These are phyloP conservation scores for Cydia splendana DNA, from an alignment of 1,140 invertebrate genomes.

Conservation along the genomic window DNA sequence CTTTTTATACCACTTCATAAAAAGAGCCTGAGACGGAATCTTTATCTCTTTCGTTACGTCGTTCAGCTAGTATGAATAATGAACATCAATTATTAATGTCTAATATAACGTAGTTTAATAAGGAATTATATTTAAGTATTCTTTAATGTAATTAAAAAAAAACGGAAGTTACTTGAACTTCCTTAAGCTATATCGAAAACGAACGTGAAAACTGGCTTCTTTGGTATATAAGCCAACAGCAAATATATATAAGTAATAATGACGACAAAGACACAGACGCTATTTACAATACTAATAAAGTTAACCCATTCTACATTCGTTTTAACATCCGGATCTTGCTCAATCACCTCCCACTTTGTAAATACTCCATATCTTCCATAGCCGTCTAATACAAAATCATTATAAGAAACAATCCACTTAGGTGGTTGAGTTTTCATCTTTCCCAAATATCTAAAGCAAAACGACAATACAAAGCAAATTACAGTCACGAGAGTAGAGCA, in stretches of 20 bases:
- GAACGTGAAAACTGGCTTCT: not conserved
- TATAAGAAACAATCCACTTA: not conserved
- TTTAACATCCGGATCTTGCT: not conserved
- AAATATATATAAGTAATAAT: constrained; percentile 3
- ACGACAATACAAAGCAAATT: not conserved
- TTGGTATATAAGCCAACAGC: not conserved
- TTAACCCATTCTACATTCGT: not conserved
- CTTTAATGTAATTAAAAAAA: not conserved
- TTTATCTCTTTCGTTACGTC: too few relatives aligned
- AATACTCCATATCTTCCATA: not conserved
- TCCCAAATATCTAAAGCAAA: not conserved
- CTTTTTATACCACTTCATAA: too few relatives aligned
- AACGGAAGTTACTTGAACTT: not conserved
- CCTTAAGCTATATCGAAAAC: constrained; percentile 10
- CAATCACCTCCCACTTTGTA: not conserved
- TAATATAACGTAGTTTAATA: too few relatives aligned
- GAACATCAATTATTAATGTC: too few relatives aligned
- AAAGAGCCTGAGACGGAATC: too few relatives aligned
- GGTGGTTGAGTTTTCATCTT: not conserved
- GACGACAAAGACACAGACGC: not conserved
- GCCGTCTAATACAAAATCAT: not conserved
- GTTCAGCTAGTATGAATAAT: too few relatives aligned
- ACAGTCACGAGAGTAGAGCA: not conserved
- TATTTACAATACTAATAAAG: constrained; percentile 9
- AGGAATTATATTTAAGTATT: too few relatives aligned